phyloP scores from a whole-genome alignment of 1,140 invertebrate genomes.

The Muscidifurax raptorellus region DNA sequence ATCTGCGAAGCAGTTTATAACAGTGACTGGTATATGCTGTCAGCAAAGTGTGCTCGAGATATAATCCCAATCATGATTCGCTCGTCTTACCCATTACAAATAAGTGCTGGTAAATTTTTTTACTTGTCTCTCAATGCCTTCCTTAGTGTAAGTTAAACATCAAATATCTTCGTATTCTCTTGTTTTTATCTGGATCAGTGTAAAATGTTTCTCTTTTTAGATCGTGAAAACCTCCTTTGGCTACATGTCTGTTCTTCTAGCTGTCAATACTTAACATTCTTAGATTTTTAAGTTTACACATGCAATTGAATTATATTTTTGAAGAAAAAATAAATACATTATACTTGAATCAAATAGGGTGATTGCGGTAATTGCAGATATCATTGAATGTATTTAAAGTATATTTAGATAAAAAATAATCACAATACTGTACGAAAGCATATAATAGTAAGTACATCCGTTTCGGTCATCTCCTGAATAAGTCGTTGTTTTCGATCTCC shows the following conservation, averaged over 20 bases:
- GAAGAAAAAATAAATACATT: too few relatives aligned
- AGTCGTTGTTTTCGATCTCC: too few relatives aligned
- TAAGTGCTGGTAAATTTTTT: slow-evolving; percentile 49
- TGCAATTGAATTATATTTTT: too few relatives aligned
- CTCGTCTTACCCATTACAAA: slow-evolving; percentile 7
- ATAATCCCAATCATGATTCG: slow-evolving; percentile 43
- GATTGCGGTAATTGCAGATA: too few relatives aligned
- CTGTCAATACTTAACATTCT: background rate
- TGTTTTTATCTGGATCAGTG: background rate
- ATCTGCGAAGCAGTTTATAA: slow-evolving; percentile 22
- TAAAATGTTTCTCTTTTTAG: slow-evolving; percentile 21
- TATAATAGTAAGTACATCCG: too few relatives aligned
- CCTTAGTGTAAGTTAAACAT: slow-evolving; percentile 42
- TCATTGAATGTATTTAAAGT: too few relatives aligned
- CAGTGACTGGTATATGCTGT: slow-evolving; percentile 8
- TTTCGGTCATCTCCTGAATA: too few relatives aligned
- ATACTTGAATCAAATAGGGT: too few relatives aligned
- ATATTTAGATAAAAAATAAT: too few relatives aligned
- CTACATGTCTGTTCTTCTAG: slow-evolving; percentile 43
- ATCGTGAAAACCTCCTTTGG: slow-evolving; percentile 40
- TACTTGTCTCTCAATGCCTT: slow-evolving; percentile 42
- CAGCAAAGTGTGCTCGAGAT: slow-evolving; percentile 19
- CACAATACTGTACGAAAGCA: too few relatives aligned
- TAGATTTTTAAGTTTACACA: too few relatives aligned
- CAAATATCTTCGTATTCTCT: background rate